phyloP scores from a whole-genome alignment of 2,888 invertebrate species.

The Drosophila anceps region DNA sequence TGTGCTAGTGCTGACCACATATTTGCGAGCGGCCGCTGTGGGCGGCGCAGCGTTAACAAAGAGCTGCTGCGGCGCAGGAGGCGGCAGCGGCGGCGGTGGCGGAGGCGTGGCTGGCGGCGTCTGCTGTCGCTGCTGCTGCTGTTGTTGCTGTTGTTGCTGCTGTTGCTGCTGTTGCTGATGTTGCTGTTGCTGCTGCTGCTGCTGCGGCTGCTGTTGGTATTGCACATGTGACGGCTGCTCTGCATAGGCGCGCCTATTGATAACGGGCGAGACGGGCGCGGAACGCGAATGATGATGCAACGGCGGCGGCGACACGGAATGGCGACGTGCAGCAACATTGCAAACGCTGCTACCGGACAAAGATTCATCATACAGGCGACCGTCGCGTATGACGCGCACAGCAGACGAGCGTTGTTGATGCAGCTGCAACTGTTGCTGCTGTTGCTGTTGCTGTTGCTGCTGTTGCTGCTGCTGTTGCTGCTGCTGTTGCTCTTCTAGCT shows the following conservation, averaged over 20 bases:
- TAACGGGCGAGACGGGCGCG: slow-evolving; percentile 76
- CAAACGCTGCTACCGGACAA: slow-evolving; percentile 23
- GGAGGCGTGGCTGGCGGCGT: slow-evolving; percentile 42
- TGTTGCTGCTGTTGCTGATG: too few relatives aligned
- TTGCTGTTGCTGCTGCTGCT: too few relatives aligned
- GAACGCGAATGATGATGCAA: slow-evolving; percentile 80
- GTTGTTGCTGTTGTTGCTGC: slow-evolving; percentile 19
- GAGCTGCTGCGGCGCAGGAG: slow-evolving; percentile 51
- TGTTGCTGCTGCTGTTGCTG: slow-evolving; percentile 37
- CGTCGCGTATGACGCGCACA: slow-evolving; percentile 85
- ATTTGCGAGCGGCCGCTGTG: slow-evolving; percentile 81
- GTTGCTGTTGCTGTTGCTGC: slow-evolving; percentile 28
- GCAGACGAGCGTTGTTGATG: slow-evolving; percentile 11
- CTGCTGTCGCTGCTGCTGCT: slow-evolving; percentile 32
- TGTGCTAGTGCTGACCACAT: slow-evolving; percentile 78
- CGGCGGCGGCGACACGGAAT: slow-evolving; percentile 80
- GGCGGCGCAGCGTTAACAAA: slow-evolving; percentile 56
- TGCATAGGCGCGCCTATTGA: slow-evolving; percentile 69
- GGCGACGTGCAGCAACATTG: slow-evolving; percentile 57
- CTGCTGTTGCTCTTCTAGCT: slow-evolving; percentile 31
- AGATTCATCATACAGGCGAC: slow-evolving; percentile 84
- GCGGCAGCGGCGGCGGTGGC: slow-evolving; percentile 40
- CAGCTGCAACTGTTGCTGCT: slow-evolving; percentile 41
- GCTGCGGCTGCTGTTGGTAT: slow-evolving; percentile 64
- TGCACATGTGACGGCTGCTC: slow-evolving; percentile 58